phyloP scores from a whole-genome alignment of 2,113 vertebrate species.

The Nothocercus julius region DNA sequence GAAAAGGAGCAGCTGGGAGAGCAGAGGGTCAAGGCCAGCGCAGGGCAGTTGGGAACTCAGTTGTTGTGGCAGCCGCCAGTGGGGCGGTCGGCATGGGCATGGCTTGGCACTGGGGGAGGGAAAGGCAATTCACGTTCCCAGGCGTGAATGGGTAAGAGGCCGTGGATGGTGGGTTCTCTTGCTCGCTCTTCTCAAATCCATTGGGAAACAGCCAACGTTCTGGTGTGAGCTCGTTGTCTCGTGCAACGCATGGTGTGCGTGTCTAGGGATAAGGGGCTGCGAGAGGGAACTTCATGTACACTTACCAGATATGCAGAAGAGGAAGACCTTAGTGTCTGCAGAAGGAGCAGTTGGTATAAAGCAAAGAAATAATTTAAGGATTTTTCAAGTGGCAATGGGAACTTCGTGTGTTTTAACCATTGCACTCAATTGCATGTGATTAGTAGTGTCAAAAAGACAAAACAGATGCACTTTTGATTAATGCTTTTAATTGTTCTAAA shows the following conservation, averaged over 20 bases:
- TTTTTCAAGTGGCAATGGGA: neutral
- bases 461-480: neutral
- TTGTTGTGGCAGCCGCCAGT: neutral
- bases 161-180: neutral
- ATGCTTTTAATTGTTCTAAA: neutral
- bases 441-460: neutral
- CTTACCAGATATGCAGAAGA: accelerated
- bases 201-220: neutral
- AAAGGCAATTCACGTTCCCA: neutral
- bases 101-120: accelerated
- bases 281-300: neutral
- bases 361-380: neutral
- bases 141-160: neutral
- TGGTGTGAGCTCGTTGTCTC: neutral
- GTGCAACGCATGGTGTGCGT: neutral
- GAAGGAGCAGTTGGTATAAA: neutral
- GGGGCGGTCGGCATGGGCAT: accelerated
- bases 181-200: neutral
- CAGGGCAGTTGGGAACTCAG: accelerated
- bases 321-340: neutral
- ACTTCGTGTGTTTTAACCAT: neutral
- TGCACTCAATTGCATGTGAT: neutral
- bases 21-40: neutral
- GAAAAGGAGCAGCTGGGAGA: neutral
- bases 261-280: neutral